These are phyloP conservation scores for Patella vulgata DNA, from an alignment of 1,140 invertebrate species.

Conservation along the genomic window DNA sequence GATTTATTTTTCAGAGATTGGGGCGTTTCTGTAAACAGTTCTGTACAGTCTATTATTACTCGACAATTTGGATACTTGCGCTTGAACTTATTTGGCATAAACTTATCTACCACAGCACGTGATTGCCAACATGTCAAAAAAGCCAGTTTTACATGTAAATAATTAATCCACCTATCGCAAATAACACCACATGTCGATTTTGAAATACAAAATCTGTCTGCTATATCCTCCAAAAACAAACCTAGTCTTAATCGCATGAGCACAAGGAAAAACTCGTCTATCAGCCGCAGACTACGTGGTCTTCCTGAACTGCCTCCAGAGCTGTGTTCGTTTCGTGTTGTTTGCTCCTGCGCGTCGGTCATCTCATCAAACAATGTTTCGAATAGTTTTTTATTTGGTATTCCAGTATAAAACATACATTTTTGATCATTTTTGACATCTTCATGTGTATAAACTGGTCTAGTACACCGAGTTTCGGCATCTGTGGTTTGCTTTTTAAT, in stretches of 20 bases:
- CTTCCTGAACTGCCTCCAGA: neutral
- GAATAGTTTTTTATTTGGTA: constrained; percentile 20
- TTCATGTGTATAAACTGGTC: constrained; percentile 19
- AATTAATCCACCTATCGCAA: constrained; percentile 15
- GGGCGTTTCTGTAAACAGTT: constrained; percentile 29
- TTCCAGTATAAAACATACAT: constrained; percentile 27
- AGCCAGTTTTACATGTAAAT: constrained; percentile 8
- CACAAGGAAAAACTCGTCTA: constrained; percentile 23
- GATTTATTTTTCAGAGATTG: constrained; percentile 15
- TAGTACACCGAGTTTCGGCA: no score
- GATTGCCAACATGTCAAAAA: constrained; percentile 8
- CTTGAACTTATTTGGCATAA: neutral
- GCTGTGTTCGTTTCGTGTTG: no score
- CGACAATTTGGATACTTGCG: constrained; percentile 7
- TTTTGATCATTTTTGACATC: constrained; percentile 20
- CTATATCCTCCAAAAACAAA: constrained; percentile 1
- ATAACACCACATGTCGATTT: constrained; percentile 2
- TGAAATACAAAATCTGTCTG: constrained; percentile 5
- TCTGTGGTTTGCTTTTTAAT: no score
- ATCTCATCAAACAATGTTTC: constrained; percentile 20
- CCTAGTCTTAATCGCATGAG: constrained; percentile 9
- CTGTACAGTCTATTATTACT: constrained; percentile 33
- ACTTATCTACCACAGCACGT: constrained; percentile 4
- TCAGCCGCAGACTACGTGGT: constrained; percentile 1
- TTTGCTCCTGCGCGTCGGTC: neutral